phyloP scores from a whole-genome alignment of 1,140 invertebrate species.

The Solenopsis invicta region DNA sequence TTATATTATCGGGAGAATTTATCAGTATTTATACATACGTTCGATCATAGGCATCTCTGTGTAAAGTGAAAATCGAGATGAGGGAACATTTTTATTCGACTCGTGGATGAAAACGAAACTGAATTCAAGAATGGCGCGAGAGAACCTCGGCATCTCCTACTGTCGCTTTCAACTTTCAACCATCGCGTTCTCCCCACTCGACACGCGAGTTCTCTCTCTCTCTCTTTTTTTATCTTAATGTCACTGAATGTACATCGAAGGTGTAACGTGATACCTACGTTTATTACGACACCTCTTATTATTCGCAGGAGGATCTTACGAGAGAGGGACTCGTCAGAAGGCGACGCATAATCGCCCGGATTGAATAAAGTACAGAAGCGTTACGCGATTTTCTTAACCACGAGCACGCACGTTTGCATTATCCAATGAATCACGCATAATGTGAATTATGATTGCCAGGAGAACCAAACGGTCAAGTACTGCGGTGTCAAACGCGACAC shows the following conservation, averaged over 20 bases:
- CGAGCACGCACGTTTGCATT: neutral
- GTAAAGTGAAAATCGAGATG: neutral
- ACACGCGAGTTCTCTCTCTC: neutral
- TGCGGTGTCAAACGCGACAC: neutral
- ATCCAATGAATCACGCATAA: slow-evolving; percentile 14
- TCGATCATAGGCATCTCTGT: neutral
- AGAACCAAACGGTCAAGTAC: neutral
- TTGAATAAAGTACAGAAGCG: slow-evolving; percentile 50
- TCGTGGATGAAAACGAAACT: slow-evolving; percentile 52
- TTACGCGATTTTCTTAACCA: slow-evolving; percentile 1
- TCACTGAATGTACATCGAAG: slow-evolving; percentile 33
- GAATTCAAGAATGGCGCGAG: slow-evolving; percentile 24
- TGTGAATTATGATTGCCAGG: slow-evolving; percentile 32
- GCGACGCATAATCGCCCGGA: slow-evolving; percentile 52
- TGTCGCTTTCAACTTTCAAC: slow-evolving; percentile 74
- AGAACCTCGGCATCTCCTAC: slow-evolving; percentile 24
- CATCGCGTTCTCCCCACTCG: neutral
- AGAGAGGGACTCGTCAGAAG: slow-evolving; percentile 10
- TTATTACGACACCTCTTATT: slow-evolving; percentile 63
- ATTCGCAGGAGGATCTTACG: slow-evolving; percentile 34
- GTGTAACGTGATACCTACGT: slow-evolving; percentile 62
- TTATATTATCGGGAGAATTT: neutral
- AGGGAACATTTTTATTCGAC: slow-evolving; percentile 21
- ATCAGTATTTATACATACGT: slow-evolving; percentile 12
- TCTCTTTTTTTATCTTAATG: slow-evolving; percentile 7